phyloP scores from a whole-genome alignment of 2,113 vertebrate species.

The Pangasianodon hypophthalmus region DNA sequence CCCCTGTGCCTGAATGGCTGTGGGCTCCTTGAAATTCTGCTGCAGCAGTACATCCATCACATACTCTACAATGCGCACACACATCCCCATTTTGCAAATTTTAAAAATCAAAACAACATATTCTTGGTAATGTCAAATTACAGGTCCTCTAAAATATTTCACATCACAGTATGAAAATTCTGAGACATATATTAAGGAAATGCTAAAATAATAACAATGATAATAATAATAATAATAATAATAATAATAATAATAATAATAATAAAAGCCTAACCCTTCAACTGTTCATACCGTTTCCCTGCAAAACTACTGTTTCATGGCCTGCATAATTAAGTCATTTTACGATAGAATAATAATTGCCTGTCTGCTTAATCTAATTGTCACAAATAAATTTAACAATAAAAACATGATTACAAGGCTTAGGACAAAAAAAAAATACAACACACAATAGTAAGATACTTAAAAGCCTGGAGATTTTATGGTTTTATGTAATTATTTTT shows the following conservation, averaged over 20 bases:
- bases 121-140: neutral
- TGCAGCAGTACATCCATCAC: slow-evolving; percentile 92
- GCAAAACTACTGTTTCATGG: neutral
- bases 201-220: neutral
- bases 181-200: neutral
- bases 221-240: no score
- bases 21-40: slow-evolving; percentile 95
- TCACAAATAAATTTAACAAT: neutral
- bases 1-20: slow-evolving; percentile 94
- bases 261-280: neutral
- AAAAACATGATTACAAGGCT: neutral
- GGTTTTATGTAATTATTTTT: neutral
- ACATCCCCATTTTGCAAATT: neutral
- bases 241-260: neutral
- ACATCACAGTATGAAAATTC: neutral
- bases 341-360: no score
- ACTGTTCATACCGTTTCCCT: neutral
- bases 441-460: neutral
- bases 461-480: neutral
- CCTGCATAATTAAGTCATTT: neutral
- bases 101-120: neutral
- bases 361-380: neutral
- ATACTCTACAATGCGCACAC: slow-evolving; percentile 77
- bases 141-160: neutral
- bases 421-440: neutral